Percentiles rank a stretch among this genome's conserved stretches.
Evolutionary conservation across 2,888 invertebrate genomes (phyloP).

Genomic region (Oxystoma pomonae): DNA sequence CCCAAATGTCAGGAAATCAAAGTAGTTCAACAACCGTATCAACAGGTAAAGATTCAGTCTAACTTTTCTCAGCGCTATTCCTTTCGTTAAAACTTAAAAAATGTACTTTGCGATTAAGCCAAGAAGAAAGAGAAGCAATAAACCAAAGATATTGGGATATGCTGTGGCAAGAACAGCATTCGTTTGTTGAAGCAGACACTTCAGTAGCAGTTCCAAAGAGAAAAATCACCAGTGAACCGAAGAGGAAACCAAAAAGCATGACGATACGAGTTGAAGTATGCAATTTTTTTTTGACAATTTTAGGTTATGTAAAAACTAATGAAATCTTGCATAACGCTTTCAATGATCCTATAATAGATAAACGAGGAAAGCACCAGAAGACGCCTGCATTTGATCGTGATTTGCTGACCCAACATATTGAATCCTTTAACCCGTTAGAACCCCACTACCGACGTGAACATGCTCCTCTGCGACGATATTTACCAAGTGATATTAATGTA

Average conservation of each 20-base stretch:
- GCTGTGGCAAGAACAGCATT: conserved; percentile 2
- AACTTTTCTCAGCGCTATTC: too few species aligned
- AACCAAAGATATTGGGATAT: conserved; percentile 1
- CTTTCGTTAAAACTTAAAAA: too few species aligned
- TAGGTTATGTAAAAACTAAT: conserved; percentile 4
- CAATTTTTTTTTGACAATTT: not conserved
- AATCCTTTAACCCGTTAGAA: conserved; percentile 1
- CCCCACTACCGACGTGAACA: conserved; percentile 3
- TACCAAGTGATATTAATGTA: conserved; percentile 2
- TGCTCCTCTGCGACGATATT: conserved; percentile 1
- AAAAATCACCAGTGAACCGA: not conserved
- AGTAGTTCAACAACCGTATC: not conserved
- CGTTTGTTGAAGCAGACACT: not conserved
- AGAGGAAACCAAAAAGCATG: not conserved
- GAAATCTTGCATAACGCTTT: conserved; percentile 1
- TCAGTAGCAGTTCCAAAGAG: conserved; percentile 3
- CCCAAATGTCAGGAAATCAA: not conserved
- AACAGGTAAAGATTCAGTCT: too few species aligned
- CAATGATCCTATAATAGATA: not conserved
- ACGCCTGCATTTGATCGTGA: conserved; percentile 5
- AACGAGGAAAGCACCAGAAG: conserved; percentile 5
- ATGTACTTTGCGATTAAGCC: not conserved
- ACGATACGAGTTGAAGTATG: not conserved
- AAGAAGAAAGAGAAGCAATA: not conserved
- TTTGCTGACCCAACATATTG: conserved; percentile 2